Evolutionary conservation across 2,113 vertebrate species (phyloP).

Genomic region (Sclerurus mexicanus): DNA sequence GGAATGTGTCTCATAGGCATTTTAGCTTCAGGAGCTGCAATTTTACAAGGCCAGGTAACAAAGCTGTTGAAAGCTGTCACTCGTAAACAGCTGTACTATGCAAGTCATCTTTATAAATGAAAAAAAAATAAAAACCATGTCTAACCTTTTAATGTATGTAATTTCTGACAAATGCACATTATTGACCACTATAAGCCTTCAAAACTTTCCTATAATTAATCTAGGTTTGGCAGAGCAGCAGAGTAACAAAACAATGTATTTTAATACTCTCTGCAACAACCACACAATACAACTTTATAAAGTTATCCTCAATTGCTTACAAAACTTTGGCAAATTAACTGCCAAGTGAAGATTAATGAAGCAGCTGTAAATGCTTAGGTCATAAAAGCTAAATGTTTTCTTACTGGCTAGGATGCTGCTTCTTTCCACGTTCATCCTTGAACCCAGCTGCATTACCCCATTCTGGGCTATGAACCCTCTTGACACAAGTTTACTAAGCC

Average conservation of each 20-base stretch:
- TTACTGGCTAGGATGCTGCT: not conserved
- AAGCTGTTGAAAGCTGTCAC: not conserved
- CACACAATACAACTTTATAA: not conserved
- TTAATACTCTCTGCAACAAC: not conserved
- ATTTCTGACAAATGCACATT: not conserved
- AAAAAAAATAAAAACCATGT: not conserved
- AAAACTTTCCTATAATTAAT: not conserved
- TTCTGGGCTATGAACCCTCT: not conserved
- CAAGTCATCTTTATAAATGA: not conserved
- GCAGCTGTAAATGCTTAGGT: not conserved
- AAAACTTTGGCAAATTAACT: not conserved
- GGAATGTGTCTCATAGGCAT: not conserved
- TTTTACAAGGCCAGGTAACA: not conserved
- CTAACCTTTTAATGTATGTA: too few species aligned
- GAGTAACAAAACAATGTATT: not conserved
- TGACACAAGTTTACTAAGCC: not conserved
- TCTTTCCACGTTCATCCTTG: not conserved
- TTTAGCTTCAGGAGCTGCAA: not conserved
- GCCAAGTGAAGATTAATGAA: not conserved
- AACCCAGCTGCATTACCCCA: not conserved
- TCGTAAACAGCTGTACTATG: not conserved
- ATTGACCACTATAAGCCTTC: not conserved
- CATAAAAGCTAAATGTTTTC: not conserved
- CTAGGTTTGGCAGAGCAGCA: not conserved
- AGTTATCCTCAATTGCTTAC: not conserved